These are phyloP conservation scores for Heloderma charlesbogerti DNA, from an alignment of 2,113 vertebrate genomes.

Conservation along the genomic window DNA sequence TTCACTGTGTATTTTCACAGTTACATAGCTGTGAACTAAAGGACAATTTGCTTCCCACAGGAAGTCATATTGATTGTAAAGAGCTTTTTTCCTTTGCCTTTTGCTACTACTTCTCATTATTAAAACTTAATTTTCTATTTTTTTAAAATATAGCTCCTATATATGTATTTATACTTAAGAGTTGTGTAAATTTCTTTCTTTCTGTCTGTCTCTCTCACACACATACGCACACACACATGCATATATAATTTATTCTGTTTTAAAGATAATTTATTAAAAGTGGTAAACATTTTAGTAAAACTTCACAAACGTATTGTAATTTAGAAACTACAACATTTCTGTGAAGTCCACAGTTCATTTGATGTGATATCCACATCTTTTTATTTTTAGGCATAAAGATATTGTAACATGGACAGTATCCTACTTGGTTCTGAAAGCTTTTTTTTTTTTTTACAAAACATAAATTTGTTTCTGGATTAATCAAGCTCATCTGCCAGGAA, in stretches of 20 bases:
- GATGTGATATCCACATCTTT: neutral
- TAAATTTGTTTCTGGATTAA: neutral
- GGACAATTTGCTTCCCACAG: slow-evolving; percentile 51
- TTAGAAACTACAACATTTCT: slow-evolving; percentile 20
- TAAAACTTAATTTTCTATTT: slow-evolving; percentile 41
- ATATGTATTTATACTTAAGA: too few relatives aligned
- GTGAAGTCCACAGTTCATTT: slow-evolving; percentile 59
- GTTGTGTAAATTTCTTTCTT: too few relatives aligned
- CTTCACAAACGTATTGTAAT: slow-evolving; percentile 61
- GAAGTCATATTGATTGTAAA: slow-evolving; percentile 47
- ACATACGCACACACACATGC: neutral
- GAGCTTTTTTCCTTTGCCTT: slow-evolving; percentile 58
- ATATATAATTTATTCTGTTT: slow-evolving; percentile 61
- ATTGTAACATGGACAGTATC: neutral
- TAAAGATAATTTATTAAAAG: slow-evolving; percentile 60
- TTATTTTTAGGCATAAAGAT: neutral
- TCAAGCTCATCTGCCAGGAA: neutral
- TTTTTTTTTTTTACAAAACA: neutral
- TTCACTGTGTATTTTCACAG: slow-evolving; percentile 36
- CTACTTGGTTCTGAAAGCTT: neutral
- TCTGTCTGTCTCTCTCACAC: too few relatives aligned
- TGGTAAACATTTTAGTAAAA: slow-evolving; percentile 42
- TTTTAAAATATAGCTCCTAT: slow-evolving; percentile 13
- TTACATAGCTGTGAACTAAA: slow-evolving; percentile 45
- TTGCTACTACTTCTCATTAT: slow-evolving; percentile 60